Evolutionary conservation across 2,888 invertebrate genomes (phyloP), one percentile per base, ranked within the genome.

Genomic region (Melieria omissa): DNA sequence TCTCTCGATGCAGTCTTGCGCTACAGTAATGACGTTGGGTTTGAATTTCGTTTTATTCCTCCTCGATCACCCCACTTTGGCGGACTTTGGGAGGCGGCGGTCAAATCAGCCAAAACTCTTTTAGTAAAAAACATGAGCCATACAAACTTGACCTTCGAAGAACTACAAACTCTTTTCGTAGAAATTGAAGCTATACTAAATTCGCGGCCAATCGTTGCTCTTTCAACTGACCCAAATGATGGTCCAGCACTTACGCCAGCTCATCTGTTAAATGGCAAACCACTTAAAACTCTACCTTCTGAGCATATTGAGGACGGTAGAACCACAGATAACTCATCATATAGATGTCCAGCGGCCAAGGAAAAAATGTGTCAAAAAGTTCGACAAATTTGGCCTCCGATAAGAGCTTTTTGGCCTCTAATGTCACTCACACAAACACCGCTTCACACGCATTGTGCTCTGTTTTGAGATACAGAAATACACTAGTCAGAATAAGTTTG

Each of bases 111-210:
- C 9, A 78, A 77, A 68, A 62, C 47, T 4, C 60, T 76, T 44
- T 61, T 77, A n/a, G 47, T 73, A 0, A 74, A 70, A 16, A 75
- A 74, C n/a, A 67, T 72, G 4, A 49, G 72, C 9, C 46, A 70
- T 4, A 73, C 76, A 6, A 45, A 65, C 7, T 29, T 77, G 0
- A 76, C 76, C 7, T 70, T 61, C 29, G 75, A 76, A 69, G 74
- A 78, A 16, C 61, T 77, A 0, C 67, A 74, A n/a, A 75, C 77
- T 7, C 68, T 77, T 2, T 60, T 76, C 2, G 60, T 74, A 29
- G 75, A 79, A 75, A 71, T 77, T 4, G 78, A 78, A 71, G 74
- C 77, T 4, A 74, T 77, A 54, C 66, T 80, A 12, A 80, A 79
- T 65, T 78, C 80, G 12, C 71, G 78, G 4, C 78, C 79, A 2